Evolutionary conservation across 2,113 vertebrate species (phyloP), one percentile per base, ranked within the genome.

Genomic region (Takifugu bimaculatus): DNA sequence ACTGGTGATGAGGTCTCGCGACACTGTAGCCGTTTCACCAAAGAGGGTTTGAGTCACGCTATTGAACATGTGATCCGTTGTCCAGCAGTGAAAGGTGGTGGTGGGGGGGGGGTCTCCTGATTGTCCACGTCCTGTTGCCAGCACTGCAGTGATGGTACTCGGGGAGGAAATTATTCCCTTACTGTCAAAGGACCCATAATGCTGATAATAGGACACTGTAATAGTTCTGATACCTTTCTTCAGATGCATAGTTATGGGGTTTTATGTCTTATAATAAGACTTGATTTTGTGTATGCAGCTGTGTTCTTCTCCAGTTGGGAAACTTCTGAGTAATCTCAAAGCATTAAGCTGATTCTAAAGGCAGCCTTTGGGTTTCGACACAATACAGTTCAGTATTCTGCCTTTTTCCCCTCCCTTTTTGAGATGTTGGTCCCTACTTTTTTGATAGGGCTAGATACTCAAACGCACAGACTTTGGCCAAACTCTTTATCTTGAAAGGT

Each of bases 181-280:
- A 45, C 63, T 80, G 70, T 79, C 71, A 64, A 72, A 81, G 50
- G 75, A 70, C 73, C 74, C 76, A 51, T 83, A 57, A 69, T 80
- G 83, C 84, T 89, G 81, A 87, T 77, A 79, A 81, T 83, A 70
- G 89, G 89, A 93, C 91, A 92, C 89, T 92, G 89, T 88, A 91
- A 90, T 75, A 70, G 79, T 84, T 84, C 56, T 72, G 75, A 80
- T 74, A 78, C 64, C 72, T 86, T 88, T 86, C 85, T 87, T 82
- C 87, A 87, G 59, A 87, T 85, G 70, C 82, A 85, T 88, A 60
- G 72, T 80, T 81, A 76, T 77, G 80, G 82, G 73, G 75, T 79
- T 90, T 88, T 91, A 91, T 92, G 92, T 93, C 92, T 93, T 92
- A 92, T 90, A 92, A 77, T 93, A 93, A 93, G 92, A 93, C 91